These are phyloP conservation scores for Dryococelus australis DNA, from an alignment of 2,888 invertebrate genomes.

Conservation along the genomic window DNA sequence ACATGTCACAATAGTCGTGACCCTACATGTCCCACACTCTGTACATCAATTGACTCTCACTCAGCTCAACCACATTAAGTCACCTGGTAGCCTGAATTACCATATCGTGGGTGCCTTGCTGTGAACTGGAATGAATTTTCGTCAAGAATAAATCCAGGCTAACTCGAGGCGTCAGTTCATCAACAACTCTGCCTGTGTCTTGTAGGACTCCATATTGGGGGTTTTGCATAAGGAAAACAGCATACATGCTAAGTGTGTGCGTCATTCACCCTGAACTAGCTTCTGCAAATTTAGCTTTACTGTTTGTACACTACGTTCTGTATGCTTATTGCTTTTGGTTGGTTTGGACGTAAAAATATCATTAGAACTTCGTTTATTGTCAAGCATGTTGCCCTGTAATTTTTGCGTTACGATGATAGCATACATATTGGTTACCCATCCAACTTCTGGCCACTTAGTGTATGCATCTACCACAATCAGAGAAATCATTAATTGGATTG, in stretches of 20 bases:
- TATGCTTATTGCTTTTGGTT: neutral
- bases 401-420: neutral
- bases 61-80: neutral
- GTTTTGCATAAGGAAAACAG: neutral
- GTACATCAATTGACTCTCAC: neutral
- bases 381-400: neutral
- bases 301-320: neutral
- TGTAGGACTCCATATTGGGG: neutral
- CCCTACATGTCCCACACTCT: neutral
- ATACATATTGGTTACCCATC: neutral
- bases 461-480: neutral
- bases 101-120: neutral
- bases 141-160: neutral
- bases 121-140: neutral
- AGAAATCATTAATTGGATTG: neutral
- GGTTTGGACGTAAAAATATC: neutral
- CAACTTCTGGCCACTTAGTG: neutral
- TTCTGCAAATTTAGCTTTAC: neutral
- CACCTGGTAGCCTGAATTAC: neutral
- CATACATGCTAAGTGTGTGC: neutral
- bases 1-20: neutral
- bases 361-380: neutral
- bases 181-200: neutral
- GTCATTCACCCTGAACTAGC: neutral
- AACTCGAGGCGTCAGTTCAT: neutral